Evolutionary conservation across 2,113 vertebrate genomes (phyloP).

Genomic region (Rana temporaria): DNA sequence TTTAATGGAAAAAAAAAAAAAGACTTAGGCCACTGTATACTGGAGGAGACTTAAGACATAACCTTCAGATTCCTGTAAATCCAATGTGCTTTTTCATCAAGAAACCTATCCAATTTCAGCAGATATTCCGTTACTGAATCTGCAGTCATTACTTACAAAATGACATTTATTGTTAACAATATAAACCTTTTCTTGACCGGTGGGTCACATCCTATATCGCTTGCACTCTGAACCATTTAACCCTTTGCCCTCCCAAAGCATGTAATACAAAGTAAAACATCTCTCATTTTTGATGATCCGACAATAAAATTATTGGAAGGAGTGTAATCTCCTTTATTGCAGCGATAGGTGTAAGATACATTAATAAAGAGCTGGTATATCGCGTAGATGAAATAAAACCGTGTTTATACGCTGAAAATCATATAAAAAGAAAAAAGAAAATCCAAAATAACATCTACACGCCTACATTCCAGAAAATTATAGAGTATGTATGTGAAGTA

Average conservation of each 20-base stretch:
- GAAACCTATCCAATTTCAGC: constrained; percentile 50
- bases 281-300: constrained; percentile 39
- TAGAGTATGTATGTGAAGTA: background rate
- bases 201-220: constrained; percentile 42
- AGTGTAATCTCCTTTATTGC: constrained; percentile 18
- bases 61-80: constrained; percentile 57
- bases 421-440: background rate
- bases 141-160: constrained; percentile 57
- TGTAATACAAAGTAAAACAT: constrained; percentile 43
- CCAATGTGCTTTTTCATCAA: constrained; percentile 53
- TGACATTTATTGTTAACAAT: constrained; percentile 57
- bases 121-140: constrained; percentile 55
- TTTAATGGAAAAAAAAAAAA: background rate
- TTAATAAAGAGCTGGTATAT: background rate
- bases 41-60: constrained; percentile 43
- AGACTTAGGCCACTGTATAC: background rate
- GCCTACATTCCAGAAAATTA: background rate
- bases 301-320: constrained; percentile 16
- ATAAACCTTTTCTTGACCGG: constrained; percentile 54
- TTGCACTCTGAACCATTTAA: constrained; percentile 48
- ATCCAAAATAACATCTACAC: background rate
- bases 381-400: background rate
- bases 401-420: background rate
- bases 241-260: constrained; percentile 37
- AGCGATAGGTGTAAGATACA: background rate